A percentile compares a stretch with the other conserved stretches of the same genome.
Evolutionary conservation across 30 jellyfish, hydroid and myxozoan genomes (phyloP).

Genomic region (Rhopilema esculentum): DNA sequence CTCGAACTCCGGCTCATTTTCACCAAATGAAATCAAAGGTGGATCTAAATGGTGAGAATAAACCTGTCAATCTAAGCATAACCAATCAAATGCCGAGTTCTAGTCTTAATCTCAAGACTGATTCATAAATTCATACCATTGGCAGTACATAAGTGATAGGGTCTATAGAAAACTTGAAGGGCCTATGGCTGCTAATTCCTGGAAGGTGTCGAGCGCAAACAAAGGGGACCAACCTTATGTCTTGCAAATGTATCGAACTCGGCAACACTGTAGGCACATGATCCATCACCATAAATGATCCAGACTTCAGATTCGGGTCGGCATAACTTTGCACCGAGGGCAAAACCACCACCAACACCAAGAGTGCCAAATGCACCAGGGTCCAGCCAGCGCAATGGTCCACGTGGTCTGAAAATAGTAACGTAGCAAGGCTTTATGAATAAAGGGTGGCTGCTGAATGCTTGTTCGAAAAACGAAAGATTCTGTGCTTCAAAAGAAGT

Average conservation of each 20-base stretch:
- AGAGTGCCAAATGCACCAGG: conserved; percentile 99
- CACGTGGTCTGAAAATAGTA: conserved; percentile 86
- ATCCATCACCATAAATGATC: conserved; percentile 97
- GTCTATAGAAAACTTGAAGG: no score
- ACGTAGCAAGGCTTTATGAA: not conserved
- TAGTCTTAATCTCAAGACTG: no score
- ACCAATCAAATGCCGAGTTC: not conserved
- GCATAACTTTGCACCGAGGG: conserved; percentile 96
- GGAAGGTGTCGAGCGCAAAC: not conserved
- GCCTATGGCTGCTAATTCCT: no score
- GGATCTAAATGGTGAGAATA: not conserved
- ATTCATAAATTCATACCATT: no score
- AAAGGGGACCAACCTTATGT: conserved; percentile 70
- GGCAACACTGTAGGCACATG: conserved; percentile 93
- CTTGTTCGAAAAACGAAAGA: not conserved
- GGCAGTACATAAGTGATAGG: no score
- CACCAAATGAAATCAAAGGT: not conserved
- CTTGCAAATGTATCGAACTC: conserved; percentile 90
- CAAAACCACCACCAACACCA: conserved; percentile 99
- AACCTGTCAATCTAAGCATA: not conserved
- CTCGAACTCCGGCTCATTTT: not conserved
- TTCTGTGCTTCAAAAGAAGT: not conserved
- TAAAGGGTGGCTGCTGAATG: not conserved
- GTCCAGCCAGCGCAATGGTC: conserved; percentile 95
- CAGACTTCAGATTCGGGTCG: conserved; percentile 96